Percentiles rank a stretch among this genome's conserved stretches.
phyloP scores from a whole-genome alignment of 2,113 vertebrate genomes.

The Embiotoca jacksoni region DNA sequence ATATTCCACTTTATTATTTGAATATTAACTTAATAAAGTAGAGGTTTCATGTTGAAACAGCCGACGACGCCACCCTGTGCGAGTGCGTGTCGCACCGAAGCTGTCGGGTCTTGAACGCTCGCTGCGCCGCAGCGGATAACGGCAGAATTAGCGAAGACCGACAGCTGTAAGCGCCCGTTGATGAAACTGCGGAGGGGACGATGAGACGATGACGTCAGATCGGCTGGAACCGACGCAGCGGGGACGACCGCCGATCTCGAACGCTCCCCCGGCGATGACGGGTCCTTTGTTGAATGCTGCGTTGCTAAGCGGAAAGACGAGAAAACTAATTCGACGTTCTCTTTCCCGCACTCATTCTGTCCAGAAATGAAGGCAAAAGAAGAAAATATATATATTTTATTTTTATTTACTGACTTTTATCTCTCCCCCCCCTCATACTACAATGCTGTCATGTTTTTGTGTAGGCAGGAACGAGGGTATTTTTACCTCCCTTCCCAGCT shows the following conservation, averaged over 20 bases:
- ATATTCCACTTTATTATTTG: no score
- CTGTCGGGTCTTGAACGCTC: slow-evolving; percentile 19
- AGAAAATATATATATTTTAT: background rate
- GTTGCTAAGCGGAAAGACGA: slow-evolving; percentile 15
- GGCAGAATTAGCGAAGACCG: slow-evolving; percentile 30
- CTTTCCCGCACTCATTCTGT: background rate
- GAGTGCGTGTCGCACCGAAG: background rate
- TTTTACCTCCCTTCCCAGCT: background rate
- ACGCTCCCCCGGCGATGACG: slow-evolving; percentile 17
- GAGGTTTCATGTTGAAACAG: background rate
- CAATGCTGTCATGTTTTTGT: slow-evolving; percentile 3
- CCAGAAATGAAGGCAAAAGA: background rate
- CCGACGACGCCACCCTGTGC: no score
- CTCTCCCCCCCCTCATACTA: background rate
- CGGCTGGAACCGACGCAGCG: slow-evolving; percentile 9
- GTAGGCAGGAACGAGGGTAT: background rate
- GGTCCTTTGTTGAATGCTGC: slow-evolving; percentile 13
- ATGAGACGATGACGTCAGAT: slow-evolving; percentile 54
- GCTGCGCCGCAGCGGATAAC: slow-evolving; percentile 61
- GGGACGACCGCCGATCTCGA: background rate
- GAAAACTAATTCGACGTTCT: slow-evolving; percentile 4
- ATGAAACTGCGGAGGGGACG: slow-evolving; percentile 46
- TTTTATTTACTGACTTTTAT: background rate
- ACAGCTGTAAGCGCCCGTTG: slow-evolving; percentile 40
- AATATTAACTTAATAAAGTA: no score